Evolutionary conservation across 1,140 invertebrate genomes (phyloP), one percentile per base, ranked within the genome.

Genomic region (Macrosteles quadrilineatus): DNA sequence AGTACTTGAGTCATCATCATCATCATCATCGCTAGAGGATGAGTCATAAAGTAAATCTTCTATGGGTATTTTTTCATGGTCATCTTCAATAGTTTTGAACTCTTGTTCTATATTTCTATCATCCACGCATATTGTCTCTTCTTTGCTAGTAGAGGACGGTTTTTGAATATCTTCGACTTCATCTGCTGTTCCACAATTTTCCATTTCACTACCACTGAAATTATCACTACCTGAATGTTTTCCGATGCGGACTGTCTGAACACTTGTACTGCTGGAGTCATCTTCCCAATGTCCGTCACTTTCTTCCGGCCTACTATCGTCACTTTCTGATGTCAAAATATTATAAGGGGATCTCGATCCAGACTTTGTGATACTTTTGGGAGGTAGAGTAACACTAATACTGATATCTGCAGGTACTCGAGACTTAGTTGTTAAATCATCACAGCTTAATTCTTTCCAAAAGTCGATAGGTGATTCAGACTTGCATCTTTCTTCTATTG

Each of bases 221-320:
- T 70, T 55, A 23, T 70, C 69, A 55, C 25, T 68, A 27, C 59
- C 71, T 29, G 64, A 64, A 36, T 36, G 45, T 65, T 68, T 50
- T 6, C 66, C 71, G 19, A 68, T 71, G 17, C 74, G 69, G 9
- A 77, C 76, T 25, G 76, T 77, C 30, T 75, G 75, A 32, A 77
- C 71, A 64, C 76, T 77, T 36, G 75, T 76, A 47, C 74, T 73
- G 55, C 76, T 77, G 23, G 76, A 77, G 66, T 76, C 75, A 71
- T 75, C 73, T 64, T 77, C 74, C 70, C 72, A 75, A 68, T 76
- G 72, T 29, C 65, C 11, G 47, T 76, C 73, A 71, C 71, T 74
- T 53, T 73, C 73, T 29, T 74, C 73, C 29, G 50, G 55, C 55
- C 72, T 73, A 25, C 53, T 64, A 31, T 75, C 70, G 31, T 73